phyloP scores from a whole-genome alignment of 2,888 invertebrate species.

The Synanthedon myopaeformis region DNA sequence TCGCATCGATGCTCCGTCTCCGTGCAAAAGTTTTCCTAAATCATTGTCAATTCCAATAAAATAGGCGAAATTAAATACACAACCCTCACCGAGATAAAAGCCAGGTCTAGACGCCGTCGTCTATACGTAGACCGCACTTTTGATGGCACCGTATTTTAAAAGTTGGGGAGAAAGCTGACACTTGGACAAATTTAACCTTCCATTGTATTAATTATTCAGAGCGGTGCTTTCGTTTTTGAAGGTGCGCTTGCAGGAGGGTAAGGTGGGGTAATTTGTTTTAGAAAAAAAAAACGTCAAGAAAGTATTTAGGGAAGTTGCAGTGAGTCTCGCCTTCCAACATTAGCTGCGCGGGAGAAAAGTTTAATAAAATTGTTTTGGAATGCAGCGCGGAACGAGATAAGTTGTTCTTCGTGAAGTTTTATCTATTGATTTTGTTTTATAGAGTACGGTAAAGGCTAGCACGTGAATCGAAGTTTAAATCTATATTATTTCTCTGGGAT shows the following conservation, averaged over 20 bases:
- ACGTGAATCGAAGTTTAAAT: background rate
- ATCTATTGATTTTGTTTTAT: background rate
- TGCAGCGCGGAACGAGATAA: conserved; percentile 53
- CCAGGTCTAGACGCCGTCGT: conserved; percentile 46
- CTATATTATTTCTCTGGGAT: too few relatives aligned
- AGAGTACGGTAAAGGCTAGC: background rate
- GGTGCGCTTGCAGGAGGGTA: conserved; percentile 56
- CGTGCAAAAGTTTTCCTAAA: conserved; percentile 45
- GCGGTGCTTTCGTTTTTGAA: conserved; percentile 58
- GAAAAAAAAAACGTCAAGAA: conserved; percentile 39
- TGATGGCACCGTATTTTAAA: conserved; percentile 64
- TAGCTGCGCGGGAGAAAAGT: conserved; percentile 43
- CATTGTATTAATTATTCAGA: conserved; percentile 70
- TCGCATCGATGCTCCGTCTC: conserved; percentile 12
- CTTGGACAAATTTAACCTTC: conserved; percentile 67
- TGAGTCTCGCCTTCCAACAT: conserved; percentile 33
- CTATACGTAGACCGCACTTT: conserved; percentile 52
- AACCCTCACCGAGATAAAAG: conserved; percentile 56
- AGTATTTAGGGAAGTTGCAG: conserved; percentile 57
- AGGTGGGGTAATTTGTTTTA: conserved; percentile 53
- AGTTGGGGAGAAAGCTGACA: conserved; percentile 66
- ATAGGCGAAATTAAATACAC: conserved; percentile 65
- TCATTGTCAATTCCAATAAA: conserved; percentile 66
- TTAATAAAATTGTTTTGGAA: conserved; percentile 64
- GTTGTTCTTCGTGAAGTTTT: conserved; percentile 30